Evolutionary conservation across 2,888 invertebrate species (phyloP).

Genomic region (Subacronicta megacephala): DNA sequence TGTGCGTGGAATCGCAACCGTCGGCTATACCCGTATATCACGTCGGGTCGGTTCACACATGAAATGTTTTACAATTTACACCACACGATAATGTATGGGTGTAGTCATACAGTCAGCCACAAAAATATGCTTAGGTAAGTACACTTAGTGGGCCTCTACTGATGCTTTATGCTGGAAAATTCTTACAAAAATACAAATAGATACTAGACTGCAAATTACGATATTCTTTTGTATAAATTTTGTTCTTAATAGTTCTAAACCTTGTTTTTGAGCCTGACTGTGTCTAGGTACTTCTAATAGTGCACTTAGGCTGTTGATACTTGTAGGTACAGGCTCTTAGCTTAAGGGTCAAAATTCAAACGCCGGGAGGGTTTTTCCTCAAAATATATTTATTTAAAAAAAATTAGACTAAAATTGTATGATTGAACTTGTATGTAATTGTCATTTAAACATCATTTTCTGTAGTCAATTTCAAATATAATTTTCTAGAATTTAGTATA

Average conservation of each 20-base stretch:
- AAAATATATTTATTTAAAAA: conserved; percentile 13
- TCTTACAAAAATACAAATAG: too few species aligned
- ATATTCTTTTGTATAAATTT: too few species aligned
- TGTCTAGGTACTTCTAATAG: too few species aligned
- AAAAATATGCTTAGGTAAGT: neutral
- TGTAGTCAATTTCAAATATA: neutral
- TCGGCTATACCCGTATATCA: conserved; percentile 59
- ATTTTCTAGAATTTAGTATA: conserved; percentile 34
- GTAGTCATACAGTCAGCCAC: neutral
- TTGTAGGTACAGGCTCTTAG: conserved; percentile 1
- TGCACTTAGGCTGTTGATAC: too few species aligned
- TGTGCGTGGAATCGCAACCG: conserved; percentile 51
- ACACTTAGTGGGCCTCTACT: too few species aligned
- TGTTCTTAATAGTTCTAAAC: too few species aligned
- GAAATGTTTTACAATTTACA: conserved; percentile 72
- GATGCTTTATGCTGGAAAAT: too few species aligned
- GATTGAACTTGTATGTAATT: too few species aligned
- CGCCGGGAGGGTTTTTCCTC: conserved; percentile 14
- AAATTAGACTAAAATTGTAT: too few species aligned
- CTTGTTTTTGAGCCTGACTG: too few species aligned
- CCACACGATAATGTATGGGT: conserved; percentile 55
- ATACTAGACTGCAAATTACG: too few species aligned
- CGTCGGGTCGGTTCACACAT: conserved; percentile 63
- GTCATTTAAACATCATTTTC: neutral
- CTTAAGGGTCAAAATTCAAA: conserved; percentile 27